Evolutionary conservation across 2,797 vertebrate genomes (phyloP), one percentile per base, ranked within the genome.

Genomic region (Gambelia wislizenii): DNA sequence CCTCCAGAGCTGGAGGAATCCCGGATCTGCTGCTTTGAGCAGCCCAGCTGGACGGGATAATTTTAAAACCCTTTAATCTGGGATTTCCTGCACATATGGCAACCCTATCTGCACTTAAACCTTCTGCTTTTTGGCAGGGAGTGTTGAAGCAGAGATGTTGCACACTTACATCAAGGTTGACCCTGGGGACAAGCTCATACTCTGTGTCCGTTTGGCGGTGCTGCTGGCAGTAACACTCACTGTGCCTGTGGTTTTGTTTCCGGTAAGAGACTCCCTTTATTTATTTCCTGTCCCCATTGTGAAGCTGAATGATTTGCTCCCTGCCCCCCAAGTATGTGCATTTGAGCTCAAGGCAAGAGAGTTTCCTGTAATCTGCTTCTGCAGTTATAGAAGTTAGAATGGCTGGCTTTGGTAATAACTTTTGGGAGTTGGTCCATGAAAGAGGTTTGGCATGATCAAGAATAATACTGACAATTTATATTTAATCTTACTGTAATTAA

Each of bases 181-280:
- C 85, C 97, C 98, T 0, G 98, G 98, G 0, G 98, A 99, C 13
- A 98, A 97, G 72, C 96, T 99, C 89, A 98, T 99, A 93, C 97
- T 99, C 93, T 98, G 98, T 0, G 99, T 99, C 90, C 98, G 99
- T 6, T 97, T 99, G 94, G 99, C 99, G 0, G 99, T 99, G 93
- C 98, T 99, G 92, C 98, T 97, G 0, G 99, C 99, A 0, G 99
- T 99, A 94, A 99, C 98, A 0, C 98, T 99, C 94, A 99, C 99
- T 0, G 99, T 99, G 74, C 99, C 99, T 2, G 99, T 99, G 0
- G 99, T 99, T 56, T 96, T 99, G 91, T 99, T 99, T 93, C 99
- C 99, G 44, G 99, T 99, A 96, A 98, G 89, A 76, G 25, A 64
- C 2, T 36, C 14, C 72, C 39, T 52, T 56, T 81, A 42, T 85